phyloP scores from a whole-genome alignment of 2,888 invertebrate species.

The Watsonalla cultraria region DNA sequence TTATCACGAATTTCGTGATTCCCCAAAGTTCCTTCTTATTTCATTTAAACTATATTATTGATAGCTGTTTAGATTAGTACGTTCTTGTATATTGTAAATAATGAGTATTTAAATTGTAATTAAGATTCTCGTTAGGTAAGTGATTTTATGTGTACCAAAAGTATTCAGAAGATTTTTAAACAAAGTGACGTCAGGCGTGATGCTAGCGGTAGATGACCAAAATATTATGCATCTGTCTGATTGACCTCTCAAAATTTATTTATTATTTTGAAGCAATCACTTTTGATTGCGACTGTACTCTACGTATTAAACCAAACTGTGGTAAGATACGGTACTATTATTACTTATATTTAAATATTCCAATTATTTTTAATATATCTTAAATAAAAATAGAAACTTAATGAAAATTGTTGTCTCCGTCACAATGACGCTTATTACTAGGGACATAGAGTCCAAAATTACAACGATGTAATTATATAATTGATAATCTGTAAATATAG shows the following conservation, averaged over 20 bases:
- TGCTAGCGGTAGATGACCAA: too few relatives aligned
- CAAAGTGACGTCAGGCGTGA: too few relatives aligned
- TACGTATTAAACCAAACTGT: too few relatives aligned
- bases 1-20: slow-evolving; percentile 3
- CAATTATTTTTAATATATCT: too few relatives aligned
- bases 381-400: too few relatives aligned
- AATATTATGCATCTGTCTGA: too few relatives aligned
- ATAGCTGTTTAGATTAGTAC: slow-evolving; percentile 5
- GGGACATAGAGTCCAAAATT: slow-evolving; percentile 34
- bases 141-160: too few relatives aligned
- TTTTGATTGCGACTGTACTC: background rate
- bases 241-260: too few relatives aligned
- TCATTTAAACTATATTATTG: slow-evolving; percentile 27
- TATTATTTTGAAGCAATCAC: too few relatives aligned
- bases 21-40: slow-evolving; percentile 61
- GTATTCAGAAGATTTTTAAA: too few relatives aligned
- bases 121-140: background rate
- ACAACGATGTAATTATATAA: slow-evolving; percentile 33
- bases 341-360: too few relatives aligned
- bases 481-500: slow-evolving; percentile 9
- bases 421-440: slow-evolving; percentile 10
- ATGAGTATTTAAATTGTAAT: background rate
- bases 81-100: slow-evolving; percentile 23
- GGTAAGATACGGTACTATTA: too few relatives aligned
- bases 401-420: background rate